These are phyloP conservation scores for Nothocercus julius DNA, from an alignment of 2,113 vertebrate species.

Conservation along the genomic window DNA sequence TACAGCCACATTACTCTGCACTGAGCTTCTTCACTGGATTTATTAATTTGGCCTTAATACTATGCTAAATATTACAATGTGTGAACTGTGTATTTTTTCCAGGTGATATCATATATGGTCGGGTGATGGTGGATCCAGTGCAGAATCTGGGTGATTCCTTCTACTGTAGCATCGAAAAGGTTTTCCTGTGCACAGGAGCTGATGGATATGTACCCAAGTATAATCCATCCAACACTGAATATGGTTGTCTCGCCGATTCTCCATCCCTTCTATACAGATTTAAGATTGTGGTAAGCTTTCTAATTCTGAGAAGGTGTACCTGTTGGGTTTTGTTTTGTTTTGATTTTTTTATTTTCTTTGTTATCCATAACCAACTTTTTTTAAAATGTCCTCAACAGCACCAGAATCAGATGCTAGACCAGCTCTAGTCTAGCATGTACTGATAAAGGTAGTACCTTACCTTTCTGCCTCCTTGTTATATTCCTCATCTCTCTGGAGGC, in stretches of 20 bases:
- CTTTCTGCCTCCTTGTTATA: not conserved
- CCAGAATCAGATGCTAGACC: too few species aligned
- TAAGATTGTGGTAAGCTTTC: conserved; percentile 90
- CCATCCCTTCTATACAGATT: conserved; percentile 90
- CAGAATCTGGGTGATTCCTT: conserved; percentile 96
- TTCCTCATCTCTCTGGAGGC: not conserved
- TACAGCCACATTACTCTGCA: not conserved
- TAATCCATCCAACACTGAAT: conserved; percentile 87
- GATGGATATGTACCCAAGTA: conserved; percentile 97
- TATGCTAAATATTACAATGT: not conserved
- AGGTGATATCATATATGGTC: conserved; percentile 91
- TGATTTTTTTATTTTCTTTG: not conserved
- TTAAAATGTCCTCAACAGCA: not conserved
- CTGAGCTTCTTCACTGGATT: not conserved
- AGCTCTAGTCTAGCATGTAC: not conserved
- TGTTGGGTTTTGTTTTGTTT: not conserved
- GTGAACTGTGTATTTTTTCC: not conserved
- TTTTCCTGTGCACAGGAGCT: conserved; percentile 93
- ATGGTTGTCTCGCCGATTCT: conserved; percentile 93
- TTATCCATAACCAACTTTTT: not conserved
- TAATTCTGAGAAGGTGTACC: not conserved
- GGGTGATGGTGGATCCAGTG: conserved; percentile 96
- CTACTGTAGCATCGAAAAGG: conserved; percentile 94
- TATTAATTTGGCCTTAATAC: not conserved
- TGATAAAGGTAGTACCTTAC: not conserved